Base-by-base conservation (phyloP, 2,113 vertebrate species). In the Coturnix japonica region DNA sequence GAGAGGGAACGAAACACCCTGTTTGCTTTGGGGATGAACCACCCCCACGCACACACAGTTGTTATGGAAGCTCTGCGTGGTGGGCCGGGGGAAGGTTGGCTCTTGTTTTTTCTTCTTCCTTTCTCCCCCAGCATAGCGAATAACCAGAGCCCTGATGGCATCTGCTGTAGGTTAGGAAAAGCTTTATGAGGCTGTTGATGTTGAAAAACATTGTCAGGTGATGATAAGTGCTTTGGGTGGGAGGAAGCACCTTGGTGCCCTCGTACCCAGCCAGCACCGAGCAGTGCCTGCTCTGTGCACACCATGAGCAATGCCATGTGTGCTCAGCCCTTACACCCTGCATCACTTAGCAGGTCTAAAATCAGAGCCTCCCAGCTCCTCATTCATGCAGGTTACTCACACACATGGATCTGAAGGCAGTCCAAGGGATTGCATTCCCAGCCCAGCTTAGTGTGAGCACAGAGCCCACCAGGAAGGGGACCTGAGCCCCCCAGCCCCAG, bases 1-100 rank as follows among this genome's bases (percentile, higher is more conserved):
- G 70, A 65, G 70, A 65, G 57, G 66, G 77, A 93, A 75, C 84
- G 91, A 93, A 95, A 93, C 72, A 7, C 94, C 81, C 88, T 70
- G 90, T 74, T 83, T 82, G 85, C 87, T 87, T 26, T 79, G 81
- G 90, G 91, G 91, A 46, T 22, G 66, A 59, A 70, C 59, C 60
- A 28, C 71, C 72, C 33, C 54, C 49, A 47, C 64, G 6, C 57
- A 3, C 87, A 12, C 41, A 12, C 65, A 41, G 77, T 92, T 94
- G 56, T 31, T 59, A 39, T 10, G 33, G 72, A n/a, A 88, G 57
- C 11, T 87, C 90, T 67, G 6, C 4, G 56, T 6, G 61, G 77
- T 0, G 1, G 61, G n/a, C 66, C 44, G 61, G 64, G 71, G 64
- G 69, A 39, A 80, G 65, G 57, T 31, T 56, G 54, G 33, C 15